Evolutionary conservation across 2,797 vertebrate genomes (phyloP), one percentile per base, ranked within the genome.

Genomic region (Lagorchestes hirsutus): DNA sequence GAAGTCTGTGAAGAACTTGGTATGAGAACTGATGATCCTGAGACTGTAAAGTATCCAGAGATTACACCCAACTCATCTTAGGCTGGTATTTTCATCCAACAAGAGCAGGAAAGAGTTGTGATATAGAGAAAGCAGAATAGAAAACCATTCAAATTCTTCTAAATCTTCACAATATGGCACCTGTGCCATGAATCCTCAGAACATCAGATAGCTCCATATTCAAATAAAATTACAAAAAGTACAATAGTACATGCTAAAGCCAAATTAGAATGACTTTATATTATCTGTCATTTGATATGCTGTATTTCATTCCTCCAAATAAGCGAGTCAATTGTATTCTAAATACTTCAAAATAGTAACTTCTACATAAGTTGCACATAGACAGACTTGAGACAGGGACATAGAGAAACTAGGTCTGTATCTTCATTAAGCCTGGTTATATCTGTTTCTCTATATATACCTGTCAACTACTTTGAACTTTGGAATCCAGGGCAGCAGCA

Each of bases 261-360:
- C 22, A 55, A 29, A 92, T 8, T 82, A 52, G 40, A 62, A 74
- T 54, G 34, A 55, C 58, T 94, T 87, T 57, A 22, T 74, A n/a
- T 91, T 24, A 92, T 93, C 96, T 97, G 94, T 52, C 55, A 50
- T 90, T 95, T 90, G 54, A 9, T 56, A 95, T 46, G n/a, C 55
- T 56, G 90, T n/a, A 56, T 11, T 27, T 95, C 91, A 96, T 95
- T 46, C 74, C 40, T 57, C 40, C 31, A 90, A 52, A 55, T 95
- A 91, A 91, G 14, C 54, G 6, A 55, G 29, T 55, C 50, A 67
- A 92, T 55, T 56, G 1, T 56, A 90, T 57, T 93, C 12, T 34
- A 56, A 90, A 62, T 58, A 10, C 27, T 90, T 95, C 46, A 93
- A 57, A 87, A 28, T 28, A 27, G 40, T 87, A 46, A 46, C 9